Conservation (phyloP, 2,113 vertebrate species). For the Dromaius novaehollandiae region DNA sequence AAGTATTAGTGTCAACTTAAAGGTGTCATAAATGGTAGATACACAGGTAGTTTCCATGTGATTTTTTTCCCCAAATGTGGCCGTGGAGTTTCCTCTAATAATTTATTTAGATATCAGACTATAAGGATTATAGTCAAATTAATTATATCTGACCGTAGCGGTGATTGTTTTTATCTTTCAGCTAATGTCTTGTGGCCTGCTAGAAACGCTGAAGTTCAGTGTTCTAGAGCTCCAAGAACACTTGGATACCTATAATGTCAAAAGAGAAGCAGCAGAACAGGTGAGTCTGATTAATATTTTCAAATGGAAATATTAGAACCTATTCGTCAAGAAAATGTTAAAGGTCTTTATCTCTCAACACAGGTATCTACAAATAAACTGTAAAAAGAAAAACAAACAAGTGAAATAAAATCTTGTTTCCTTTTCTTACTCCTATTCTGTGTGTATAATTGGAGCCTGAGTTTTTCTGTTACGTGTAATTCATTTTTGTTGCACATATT, state of each 20-base stretch:
- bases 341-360: neutral
- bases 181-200: conserved; percentile 93
- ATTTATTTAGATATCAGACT: neutral
- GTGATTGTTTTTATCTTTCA: conserved; percentile 64
- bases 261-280: conserved; percentile 92
- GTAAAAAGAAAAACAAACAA: neutral
- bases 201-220: conserved; percentile 96
- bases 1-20: neutral
- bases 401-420: neutral
- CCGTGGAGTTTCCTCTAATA: neutral
- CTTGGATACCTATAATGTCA: conserved; percentile 94
- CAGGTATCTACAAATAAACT: neutral
- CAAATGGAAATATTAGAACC: neutral
- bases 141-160: neutral
- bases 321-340: neutral
- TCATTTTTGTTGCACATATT: neutral
- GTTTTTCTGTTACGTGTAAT: neutral
- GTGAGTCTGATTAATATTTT: conserved; percentile 71
- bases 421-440: neutral
- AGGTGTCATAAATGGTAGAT: neutral
- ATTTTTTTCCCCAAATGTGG: neutral
- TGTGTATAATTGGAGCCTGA: neutral
- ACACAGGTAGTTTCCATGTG: neutral
- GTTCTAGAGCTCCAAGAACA: conserved; percentile 98
- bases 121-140: neutral